Percentiles rank a stretch among this genome's conserved stretches.
phyloP scores from a whole-genome alignment of 2,888 invertebrate species.

The Drosophila sordidapex region DNA sequence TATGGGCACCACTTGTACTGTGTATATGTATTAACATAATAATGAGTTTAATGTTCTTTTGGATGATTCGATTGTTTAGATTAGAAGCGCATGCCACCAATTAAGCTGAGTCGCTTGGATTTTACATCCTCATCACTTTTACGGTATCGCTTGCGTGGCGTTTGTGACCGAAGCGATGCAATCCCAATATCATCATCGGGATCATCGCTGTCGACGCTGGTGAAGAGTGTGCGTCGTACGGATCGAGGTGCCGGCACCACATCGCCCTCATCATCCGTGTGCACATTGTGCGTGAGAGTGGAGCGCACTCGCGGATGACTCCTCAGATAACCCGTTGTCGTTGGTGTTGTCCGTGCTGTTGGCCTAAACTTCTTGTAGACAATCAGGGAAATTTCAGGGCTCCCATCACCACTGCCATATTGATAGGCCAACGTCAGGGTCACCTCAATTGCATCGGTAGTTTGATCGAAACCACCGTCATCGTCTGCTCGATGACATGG shows the following conservation, averaged over 20 bases:
- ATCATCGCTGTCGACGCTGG: conserved; percentile 5
- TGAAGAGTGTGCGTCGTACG: conserved; percentile 12
- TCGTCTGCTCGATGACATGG: conserved; percentile 6
- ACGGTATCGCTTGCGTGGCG: conserved; percentile 6
- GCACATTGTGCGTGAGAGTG: conserved; percentile 1
- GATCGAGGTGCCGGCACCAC: neutral
- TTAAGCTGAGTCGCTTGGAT: neutral
- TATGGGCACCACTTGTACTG: conserved; percentile 10
- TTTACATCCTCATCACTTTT: neutral
- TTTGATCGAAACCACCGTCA: conserved; percentile 1
- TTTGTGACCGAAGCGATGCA: neutral
- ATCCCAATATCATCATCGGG: conserved; percentile 1
- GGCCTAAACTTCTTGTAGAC: conserved; percentile 7
- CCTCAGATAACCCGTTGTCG: neutral
- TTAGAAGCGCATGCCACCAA: conserved; percentile 12
- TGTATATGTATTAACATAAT: neutral
- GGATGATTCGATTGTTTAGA: neutral
- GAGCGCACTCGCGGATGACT: neutral
- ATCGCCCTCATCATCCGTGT: conserved; percentile 12
- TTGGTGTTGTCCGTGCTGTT: conserved; percentile 1
- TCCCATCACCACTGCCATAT: neutral
- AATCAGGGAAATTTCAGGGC: conserved; percentile 8
- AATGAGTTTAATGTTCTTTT: conserved; percentile 1
- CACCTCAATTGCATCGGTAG: neutral
- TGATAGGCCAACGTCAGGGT: conserved; percentile 2